A percentile compares a stretch with the other conserved stretches of the same genome.
These are phyloP conservation scores for Paramormyrops kingsleyae DNA, from an alignment of 2,113 vertebrate genomes.

Conservation along the genomic window DNA sequence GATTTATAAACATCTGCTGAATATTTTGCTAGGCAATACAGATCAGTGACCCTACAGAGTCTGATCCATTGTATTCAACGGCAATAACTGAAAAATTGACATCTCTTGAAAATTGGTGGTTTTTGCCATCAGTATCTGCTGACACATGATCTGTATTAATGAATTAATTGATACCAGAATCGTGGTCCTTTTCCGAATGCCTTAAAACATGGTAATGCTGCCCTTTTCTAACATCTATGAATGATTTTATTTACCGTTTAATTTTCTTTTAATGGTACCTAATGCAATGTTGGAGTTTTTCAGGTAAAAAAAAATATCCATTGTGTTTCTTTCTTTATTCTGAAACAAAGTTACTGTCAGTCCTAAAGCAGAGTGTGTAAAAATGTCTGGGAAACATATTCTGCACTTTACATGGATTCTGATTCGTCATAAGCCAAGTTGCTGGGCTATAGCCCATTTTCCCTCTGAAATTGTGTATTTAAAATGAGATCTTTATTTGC, in stretches of 20 bases:
- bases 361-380: not conserved
- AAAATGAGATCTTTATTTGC: not conserved
- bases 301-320: not conserved
- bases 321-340: not conserved
- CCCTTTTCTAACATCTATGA: not conserved
- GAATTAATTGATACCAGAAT: not conserved
- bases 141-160: not conserved
- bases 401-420: not conserved
- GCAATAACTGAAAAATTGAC: constrained; percentile 3
- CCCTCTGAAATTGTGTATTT: not conserved
- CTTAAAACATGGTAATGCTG: constrained; percentile 8
- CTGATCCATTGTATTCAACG: not conserved
- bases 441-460: not conserved
- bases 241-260: not conserved
- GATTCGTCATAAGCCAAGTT: not conserved
- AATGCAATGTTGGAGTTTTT: not conserved
- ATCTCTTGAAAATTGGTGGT: not conserved
- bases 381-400: not conserved
- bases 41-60: not conserved
- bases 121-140: not conserved
- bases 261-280: not conserved
- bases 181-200: not conserved
- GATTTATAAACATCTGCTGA: not conserved
- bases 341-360: not conserved
- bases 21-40: not conserved